Evolutionary conservation across 35 echinoderm and acorn worm species (phyloP), one percentile per base, ranked within the genome.

Genomic region (Eucidaris tribuloides): DNA sequence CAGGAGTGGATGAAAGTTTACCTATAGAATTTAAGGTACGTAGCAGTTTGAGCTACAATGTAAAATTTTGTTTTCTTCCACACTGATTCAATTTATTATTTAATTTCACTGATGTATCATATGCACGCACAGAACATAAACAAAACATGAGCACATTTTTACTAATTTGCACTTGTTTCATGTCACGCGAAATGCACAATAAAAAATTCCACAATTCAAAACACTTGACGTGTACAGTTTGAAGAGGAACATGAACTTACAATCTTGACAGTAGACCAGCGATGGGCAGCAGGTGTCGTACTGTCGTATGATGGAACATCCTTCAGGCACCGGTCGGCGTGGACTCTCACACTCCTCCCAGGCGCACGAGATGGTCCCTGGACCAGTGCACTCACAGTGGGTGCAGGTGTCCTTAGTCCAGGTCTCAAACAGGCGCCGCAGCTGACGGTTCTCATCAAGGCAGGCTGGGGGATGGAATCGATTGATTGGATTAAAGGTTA

Each of bases 211-310:
- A 13, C 13, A 13, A 14, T 22, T 55, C 13, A 14, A 22, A 22
- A 22, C 22, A 14, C 13, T 22, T 13, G 50, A 13, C 13, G 13
- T 14, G 13, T 14, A 13, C 50, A 55, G 13, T 55, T 13, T 55
- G 13, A 55, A 14, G 13, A 22, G 22, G 13, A 55, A 14, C 13
- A 14, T 13, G 55, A 37, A 15, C 82, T 46, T 71, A 84, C 82
- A 20, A 49, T 84, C 82, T 46, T 38, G 27, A 32, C 82, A 72
- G 1, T 70, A 60, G 22, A 71, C 11, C 19, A 68, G 45, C 23
- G 82, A 84, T 3, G 82, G 82, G 42, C 82, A 84, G 82, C 82
- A 84, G 15, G 66, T 63, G 1, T 48, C 44, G 19, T 23, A 68
- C 23, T 43, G 35, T 32, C 71, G 66, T 19, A 30, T 19, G 24